Evolutionary conservation across 1,140 invertebrate species (phyloP).

Genomic region (Latrodectus geometricus): DNA sequence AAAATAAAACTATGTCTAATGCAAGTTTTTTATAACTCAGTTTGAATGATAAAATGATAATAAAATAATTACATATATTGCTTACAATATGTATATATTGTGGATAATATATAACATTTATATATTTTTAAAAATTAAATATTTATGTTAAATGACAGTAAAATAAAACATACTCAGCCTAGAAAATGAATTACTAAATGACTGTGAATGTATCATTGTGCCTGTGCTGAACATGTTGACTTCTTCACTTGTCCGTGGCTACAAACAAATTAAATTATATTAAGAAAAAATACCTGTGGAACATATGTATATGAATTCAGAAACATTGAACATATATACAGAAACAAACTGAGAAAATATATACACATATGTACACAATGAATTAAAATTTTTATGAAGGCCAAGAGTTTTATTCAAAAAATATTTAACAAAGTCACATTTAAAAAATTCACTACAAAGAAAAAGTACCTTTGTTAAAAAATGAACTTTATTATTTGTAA

Average conservation of each 20-base stretch:
- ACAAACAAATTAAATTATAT: constrained; percentile 8
- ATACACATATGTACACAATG: too few relatives aligned
- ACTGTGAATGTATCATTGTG: constrained; percentile 38
- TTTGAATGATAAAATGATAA: too few relatives aligned
- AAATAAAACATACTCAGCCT: constrained; percentile 11
- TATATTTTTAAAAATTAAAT: background rate
- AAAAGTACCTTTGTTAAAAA: too few relatives aligned
- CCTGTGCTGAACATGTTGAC: background rate
- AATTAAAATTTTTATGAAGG: too few relatives aligned
- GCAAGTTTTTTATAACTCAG: too few relatives aligned
- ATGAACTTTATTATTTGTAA: too few relatives aligned
- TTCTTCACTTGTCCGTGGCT: constrained; percentile 34
- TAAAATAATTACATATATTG: too few relatives aligned
- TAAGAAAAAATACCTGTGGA: background rate
- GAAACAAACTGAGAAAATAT: too few relatives aligned
- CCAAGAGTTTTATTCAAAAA: too few relatives aligned
- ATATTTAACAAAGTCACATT: too few relatives aligned
- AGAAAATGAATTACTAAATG: constrained; percentile 37
- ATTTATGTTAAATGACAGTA: background rate
- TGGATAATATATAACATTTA: background rate
- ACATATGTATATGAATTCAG: too few relatives aligned
- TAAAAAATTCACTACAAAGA: too few relatives aligned
- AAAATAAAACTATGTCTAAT: background rate
- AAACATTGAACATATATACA: background rate
- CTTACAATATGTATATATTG: background rate